Percentiles rank a stretch among this genome's conserved stretches.
phyloP scores from a whole-genome alignment of 2,888 invertebrate species.

The Cephus pulcher region DNA sequence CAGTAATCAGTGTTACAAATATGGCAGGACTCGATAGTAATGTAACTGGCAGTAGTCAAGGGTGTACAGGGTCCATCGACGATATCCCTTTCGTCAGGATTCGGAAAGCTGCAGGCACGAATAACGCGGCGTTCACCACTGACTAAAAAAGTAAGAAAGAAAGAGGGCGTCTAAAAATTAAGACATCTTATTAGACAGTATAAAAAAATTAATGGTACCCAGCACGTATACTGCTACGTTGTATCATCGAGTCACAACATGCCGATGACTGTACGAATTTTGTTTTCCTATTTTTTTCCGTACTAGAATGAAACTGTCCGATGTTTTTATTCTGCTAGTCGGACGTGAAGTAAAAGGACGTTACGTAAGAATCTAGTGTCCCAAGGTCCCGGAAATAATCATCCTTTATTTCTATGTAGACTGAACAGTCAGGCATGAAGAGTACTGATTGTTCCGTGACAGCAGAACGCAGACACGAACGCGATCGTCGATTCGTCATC shows the following conservation, averaged over 20 bases:
- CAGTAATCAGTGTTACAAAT: conserved; percentile 58
- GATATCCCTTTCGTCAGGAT: conserved; percentile 53
- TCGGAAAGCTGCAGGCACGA: conserved; percentile 50
- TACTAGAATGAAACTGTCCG: background rate
- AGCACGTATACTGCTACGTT: background rate
- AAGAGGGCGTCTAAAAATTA: background rate
- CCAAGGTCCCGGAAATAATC: conserved; percentile 6
- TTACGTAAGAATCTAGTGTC: background rate
- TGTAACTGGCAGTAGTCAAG: conserved; percentile 36
- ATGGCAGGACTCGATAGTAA: conserved; percentile 54
- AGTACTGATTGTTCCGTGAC: background rate
- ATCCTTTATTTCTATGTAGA: background rate
- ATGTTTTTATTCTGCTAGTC: background rate
- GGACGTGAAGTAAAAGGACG: background rate
- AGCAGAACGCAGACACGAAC: background rate
- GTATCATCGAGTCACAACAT: background rate
- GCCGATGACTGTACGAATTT: background rate
- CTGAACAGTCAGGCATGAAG: background rate
- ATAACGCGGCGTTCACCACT: conserved; percentile 48
- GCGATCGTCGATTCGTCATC: background rate
- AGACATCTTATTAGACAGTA: background rate
- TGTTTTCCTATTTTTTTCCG: too few relatives aligned
- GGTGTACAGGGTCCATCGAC: conserved; percentile 51
- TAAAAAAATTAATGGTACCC: background rate
- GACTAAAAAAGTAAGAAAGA: conserved; percentile 34